phyloP scores from a whole-genome alignment of 2,888 invertebrate species.

The Latrodectus elegans region DNA sequence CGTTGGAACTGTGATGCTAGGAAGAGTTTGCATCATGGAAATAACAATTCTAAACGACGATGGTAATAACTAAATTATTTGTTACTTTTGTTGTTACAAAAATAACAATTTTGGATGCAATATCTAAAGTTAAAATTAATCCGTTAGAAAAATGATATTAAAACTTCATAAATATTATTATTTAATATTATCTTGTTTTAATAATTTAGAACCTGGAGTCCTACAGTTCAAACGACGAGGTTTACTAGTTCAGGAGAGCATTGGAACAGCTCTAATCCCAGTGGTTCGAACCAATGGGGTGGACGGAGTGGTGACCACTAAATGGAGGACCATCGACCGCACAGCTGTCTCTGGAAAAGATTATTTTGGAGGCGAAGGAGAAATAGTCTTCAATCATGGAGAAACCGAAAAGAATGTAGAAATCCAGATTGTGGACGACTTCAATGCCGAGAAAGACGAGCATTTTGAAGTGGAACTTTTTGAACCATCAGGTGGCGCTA shows the following conservation, averaged over 20 bases:
- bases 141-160: too few relatives aligned
- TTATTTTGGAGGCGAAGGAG: constrained; percentile 78
- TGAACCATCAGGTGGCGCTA: constrained; percentile 76
- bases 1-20: constrained; percentile 75
- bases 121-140: too few relatives aligned
- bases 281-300: constrained; percentile 78
- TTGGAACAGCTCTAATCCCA: constrained; percentile 76
- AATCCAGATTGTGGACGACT: constrained; percentile 79
- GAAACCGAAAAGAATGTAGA: constrained; percentile 77
- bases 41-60: constrained; percentile 80
- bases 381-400: constrained; percentile 76
- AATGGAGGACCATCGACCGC: constrained; percentile 79
- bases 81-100: too few relatives aligned
- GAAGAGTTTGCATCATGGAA: constrained; percentile 78
- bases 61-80: constrained; percentile 74
- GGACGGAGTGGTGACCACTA: constrained; percentile 78
- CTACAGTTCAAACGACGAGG: constrained; percentile 79
- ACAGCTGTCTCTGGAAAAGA: constrained; percentile 78
- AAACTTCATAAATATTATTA: background rate
- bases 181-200: too few relatives aligned
- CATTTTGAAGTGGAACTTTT: constrained; percentile 79
- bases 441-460: constrained; percentile 79
- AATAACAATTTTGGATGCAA: too few relatives aligned
- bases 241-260: constrained; percentile 78
- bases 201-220: constrained; percentile 77